Evolutionary conservation across 2,113 vertebrate species (phyloP).

Genomic region (Lasiurus cinereus): DNA sequence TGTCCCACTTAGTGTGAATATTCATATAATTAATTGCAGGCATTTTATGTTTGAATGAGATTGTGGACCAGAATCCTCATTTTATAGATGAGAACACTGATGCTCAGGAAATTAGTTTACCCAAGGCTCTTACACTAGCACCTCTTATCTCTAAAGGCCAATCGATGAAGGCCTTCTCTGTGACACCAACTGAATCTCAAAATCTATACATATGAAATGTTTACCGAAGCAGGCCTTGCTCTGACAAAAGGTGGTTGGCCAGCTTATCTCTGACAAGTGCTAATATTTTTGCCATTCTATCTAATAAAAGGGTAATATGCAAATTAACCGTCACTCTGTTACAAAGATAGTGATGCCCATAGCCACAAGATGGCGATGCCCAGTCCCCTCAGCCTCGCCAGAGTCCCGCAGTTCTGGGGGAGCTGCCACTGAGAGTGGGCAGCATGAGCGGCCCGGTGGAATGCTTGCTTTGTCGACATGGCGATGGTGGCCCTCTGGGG

Average conservation of each 20-base stretch:
- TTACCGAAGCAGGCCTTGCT: not conserved
- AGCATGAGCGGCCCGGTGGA: too few species aligned
- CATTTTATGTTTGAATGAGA: constrained; percentile 51
- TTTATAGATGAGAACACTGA: constrained; percentile 13
- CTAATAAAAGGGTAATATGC: too few species aligned
- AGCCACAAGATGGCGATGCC: too few species aligned
- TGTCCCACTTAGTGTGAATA: not conserved
- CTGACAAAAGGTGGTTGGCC: not conserved
- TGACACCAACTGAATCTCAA: not conserved
- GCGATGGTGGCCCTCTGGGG: too few species aligned
- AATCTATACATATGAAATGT: not conserved
- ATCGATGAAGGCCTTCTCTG: not conserved
- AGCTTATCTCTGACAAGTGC: constrained; percentile 3
- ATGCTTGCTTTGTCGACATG: too few species aligned
- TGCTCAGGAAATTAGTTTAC: constrained; percentile 34
- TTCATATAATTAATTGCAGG: not conserved
- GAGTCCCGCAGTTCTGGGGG: too few species aligned
- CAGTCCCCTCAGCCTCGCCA: too few species aligned
- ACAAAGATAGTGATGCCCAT: too few species aligned
- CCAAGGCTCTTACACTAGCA: not conserved
- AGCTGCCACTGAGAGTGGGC: too few species aligned
- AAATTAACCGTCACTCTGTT: too few species aligned
- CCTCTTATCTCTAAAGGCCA: not conserved
- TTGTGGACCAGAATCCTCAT: not conserved
- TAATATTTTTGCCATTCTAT: constrained; percentile 25